Base-by-base conservation (phyloP, 1,140 invertebrate genomes). In the Antheraea mylitta region DNA sequence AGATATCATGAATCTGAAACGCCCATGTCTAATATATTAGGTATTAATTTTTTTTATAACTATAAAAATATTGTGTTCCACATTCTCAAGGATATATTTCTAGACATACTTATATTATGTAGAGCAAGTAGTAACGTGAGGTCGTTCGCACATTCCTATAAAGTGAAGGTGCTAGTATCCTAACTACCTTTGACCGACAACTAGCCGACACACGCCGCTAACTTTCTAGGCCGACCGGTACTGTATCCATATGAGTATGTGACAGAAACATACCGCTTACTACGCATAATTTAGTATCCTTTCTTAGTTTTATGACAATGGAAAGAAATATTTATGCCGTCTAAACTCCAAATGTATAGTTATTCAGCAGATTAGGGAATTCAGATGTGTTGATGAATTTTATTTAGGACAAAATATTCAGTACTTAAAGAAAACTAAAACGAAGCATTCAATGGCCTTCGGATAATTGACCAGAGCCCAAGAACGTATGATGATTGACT, bases 131-230 rank as follows among this genome's bases (percentile, higher is more conserved):
- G 58, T 60, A 59, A 11, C 22, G 18, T 61, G 73, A 78, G 73
- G 71, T 74, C 72, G 38, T 42, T 66, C 61, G 67, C 59, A 64
- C 66, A 66, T 75, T 76, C 70, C 67, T 75, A 62, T 73, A 68
- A 85, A 86, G 87, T 85, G 86, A 89, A 90, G 82, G 86, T 85
- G 78, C 18, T 10, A 0, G 22, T 53, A 53, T 81, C 81, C 79
- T 71, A 82, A 78, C 81, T 75, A 89, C 88, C 86, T 89, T 85
- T 88, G 86, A 89, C 82, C 83, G 78, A 73, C 76, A 83, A 87
- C 85, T 80, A 69, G 61, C 13, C 45, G 45, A 64, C 38, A 83
- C 74, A 86, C 79, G 72, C 73, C 71, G 69, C 65, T 82, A 80
- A 73, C 79, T 88, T 89, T 88, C 86, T 88, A 86, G 85, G 85